Evolutionary conservation across 1,140 invertebrate species (phyloP).

Genomic region (Bradysia coprophila): DNA sequence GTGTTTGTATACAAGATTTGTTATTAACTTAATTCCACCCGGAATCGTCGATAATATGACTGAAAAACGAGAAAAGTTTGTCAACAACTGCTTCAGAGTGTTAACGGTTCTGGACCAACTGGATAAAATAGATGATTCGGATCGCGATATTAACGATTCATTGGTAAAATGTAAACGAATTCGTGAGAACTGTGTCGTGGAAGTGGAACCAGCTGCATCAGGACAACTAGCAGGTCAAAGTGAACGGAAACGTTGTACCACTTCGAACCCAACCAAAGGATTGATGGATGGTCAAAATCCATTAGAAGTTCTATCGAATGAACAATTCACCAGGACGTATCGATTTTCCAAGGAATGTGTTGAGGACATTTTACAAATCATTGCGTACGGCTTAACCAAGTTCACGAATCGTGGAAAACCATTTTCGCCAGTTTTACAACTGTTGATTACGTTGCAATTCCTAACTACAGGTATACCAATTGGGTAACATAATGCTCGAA

Average conservation of each 20-base stretch:
- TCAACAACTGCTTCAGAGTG: neutral
- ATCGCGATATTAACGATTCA: neutral
- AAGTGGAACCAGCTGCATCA: neutral
- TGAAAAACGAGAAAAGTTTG: too few species aligned
- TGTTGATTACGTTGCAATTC: neutral
- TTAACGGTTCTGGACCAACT: neutral
- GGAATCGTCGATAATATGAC: too few species aligned
- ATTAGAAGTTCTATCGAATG: neutral
- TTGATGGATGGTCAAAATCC: neutral
- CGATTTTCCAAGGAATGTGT: neutral
- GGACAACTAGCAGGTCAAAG: too few species aligned
- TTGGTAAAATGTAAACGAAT: neutral
- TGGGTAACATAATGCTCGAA: too few species aligned
- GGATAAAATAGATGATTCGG: neutral
- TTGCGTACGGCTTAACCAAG: neutral
- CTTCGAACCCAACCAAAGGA: neutral
- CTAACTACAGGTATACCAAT: neutral
- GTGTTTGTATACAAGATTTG: neutral
- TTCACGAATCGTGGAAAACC: neutral
- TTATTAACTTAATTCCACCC: too few species aligned
- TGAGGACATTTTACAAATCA: neutral
- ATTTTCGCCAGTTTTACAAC: neutral
- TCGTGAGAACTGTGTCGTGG: neutral
- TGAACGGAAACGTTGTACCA: neutral
- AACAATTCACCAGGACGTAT: neutral